Evolutionary conservation across 2,113 vertebrate genomes (phyloP), one percentile per base, ranked within the genome.

Genomic region (Eretmochelys imbricata): DNA sequence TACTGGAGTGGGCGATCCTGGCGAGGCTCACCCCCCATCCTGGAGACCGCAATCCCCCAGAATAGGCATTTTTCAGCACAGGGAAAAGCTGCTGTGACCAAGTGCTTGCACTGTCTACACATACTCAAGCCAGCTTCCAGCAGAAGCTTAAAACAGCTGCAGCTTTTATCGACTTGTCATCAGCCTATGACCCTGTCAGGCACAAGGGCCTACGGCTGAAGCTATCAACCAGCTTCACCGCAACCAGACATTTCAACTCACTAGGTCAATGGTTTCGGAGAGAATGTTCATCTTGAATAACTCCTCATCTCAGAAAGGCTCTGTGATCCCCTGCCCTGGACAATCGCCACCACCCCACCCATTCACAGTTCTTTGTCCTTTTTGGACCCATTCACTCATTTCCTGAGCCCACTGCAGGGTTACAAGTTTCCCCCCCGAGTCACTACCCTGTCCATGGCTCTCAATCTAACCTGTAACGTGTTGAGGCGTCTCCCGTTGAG

Each of bases 401-500:
- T 92, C 72, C 53, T 82, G 54, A 46, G 5, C 16, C 16, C 27
- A 57, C 55, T 3, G 6, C 55, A 93, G 57, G 72, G 4, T n/a
- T 49, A n/a, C 25, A 31, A 1, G 8, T 49, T 29, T 4, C 91
- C 54, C 29, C 29, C 14, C 46, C 78, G 80, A 82, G n/a, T 0
- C 1, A 80, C 20, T 6, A 29, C 84, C 46, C 24, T 29, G 86
- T 57, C 82, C 35, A 19, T 8, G 20, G 5, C 81, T 16, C 38
- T 75, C 53, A 82, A 14, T n/a, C 98, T 98, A 95, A 99, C 99
- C 99, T 99, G 99, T 69, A 99, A 93, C 0, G 99, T 99, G 97
- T 99, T 99, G 50, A 99, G 97, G 87, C 99, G 97, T 54, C 98
- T 98, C 87, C 99, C 99, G 0, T 99, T 99, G 84, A 99, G 98